Evolutionary conservation across 2,888 invertebrate genomes (phyloP).

Genomic region (Pristionchus fissidentatus): DNA sequence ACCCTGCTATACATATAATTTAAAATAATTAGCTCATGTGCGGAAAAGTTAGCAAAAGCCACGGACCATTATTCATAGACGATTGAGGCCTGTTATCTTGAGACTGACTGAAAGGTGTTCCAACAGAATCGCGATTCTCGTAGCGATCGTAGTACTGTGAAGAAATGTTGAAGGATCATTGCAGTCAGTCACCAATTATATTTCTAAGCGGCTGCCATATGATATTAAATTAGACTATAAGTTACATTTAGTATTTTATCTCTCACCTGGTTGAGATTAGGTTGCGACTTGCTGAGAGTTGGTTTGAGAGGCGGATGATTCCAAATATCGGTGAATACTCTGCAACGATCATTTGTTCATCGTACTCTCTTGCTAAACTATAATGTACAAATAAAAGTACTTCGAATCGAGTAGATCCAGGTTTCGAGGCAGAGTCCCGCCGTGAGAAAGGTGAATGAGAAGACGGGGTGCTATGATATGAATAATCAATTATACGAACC

Average conservation of each 20-base stretch:
- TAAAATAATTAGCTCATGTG: too few relatives aligned
- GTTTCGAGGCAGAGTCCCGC: slow-evolving; percentile 19
- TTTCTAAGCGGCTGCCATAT: background rate
- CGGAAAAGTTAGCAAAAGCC: background rate
- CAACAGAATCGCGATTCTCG: background rate
- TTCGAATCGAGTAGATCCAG: slow-evolving; percentile 9
- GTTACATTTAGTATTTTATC: too few relatives aligned
- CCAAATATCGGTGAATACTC: background rate
- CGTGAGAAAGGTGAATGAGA: slow-evolving; percentile 14
- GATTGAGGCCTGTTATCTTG: background rate
- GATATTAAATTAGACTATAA: background rate
- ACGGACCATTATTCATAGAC: background rate
- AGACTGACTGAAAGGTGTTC: slow-evolving; percentile 1
- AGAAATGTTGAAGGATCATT: background rate
- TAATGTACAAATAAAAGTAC: background rate
- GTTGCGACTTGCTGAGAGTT: slow-evolving; percentile 41
- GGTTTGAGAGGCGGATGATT: slow-evolving; percentile 18
- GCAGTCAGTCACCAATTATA: background rate
- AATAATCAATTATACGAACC: background rate
- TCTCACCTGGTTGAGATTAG: slow-evolving; percentile 41
- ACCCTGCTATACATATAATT: background rate
- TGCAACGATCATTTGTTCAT: too few relatives aligned
- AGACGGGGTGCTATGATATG: slow-evolving; percentile 8
- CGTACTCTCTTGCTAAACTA: too few relatives aligned
- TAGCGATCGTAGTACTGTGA: background rate